Evolutionary conservation across 1,140 invertebrate genomes (phyloP).

Genomic region (Sitodiplosis mosellana): DNA sequence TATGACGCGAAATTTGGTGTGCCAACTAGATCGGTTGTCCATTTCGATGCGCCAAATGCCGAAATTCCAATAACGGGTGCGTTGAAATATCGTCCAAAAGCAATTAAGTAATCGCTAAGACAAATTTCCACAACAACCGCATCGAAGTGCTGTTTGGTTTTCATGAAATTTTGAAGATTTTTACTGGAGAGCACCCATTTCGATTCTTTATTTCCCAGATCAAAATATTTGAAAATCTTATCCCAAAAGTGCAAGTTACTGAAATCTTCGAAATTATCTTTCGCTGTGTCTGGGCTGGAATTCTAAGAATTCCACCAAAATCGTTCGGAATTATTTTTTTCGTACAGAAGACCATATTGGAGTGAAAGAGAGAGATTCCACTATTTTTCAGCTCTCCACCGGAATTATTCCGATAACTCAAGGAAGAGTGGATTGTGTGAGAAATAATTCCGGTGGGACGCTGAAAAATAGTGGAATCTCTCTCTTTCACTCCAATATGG

Average conservation of each 20-base stretch:
- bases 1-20: constrained; percentile 23
- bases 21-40: constrained; percentile 14
- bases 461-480: no score
- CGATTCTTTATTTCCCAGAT: no score
- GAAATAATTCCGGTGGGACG: no score
- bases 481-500: no score
- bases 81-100: constrained; percentile 19
- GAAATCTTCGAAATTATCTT: not conserved
- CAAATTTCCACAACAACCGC: constrained; percentile 21
- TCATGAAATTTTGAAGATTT: constrained; percentile 2
- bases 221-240: not conserved
- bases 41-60: constrained; percentile 15
- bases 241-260: not conserved
- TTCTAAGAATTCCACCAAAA: no score
- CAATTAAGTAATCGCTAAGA: constrained; percentile 17
- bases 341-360: no score
- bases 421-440: no score
- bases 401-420: no score
- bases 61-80: constrained; percentile 19
- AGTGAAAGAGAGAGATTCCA: no score
- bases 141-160: constrained; percentile 13
- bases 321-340: no score
- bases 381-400: no score
- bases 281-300: no score
- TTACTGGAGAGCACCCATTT: not conserved